Evolutionary conservation across 2,797 vertebrate species (phyloP), one percentile per base, ranked within the genome.

Genomic region (Natrix natrix): DNA sequence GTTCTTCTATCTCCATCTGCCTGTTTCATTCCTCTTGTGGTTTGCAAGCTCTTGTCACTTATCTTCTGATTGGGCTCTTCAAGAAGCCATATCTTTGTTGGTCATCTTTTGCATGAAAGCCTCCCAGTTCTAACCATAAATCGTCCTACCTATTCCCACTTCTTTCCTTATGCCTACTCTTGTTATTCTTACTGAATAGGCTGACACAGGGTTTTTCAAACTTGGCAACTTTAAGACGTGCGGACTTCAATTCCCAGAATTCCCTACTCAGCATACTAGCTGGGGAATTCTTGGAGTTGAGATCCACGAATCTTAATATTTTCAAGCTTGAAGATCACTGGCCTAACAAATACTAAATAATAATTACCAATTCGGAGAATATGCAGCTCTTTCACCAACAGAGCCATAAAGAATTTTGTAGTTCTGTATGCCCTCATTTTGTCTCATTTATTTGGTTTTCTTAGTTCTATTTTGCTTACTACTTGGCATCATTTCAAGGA

Each of bases 21-120:
- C 60, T 90, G 92, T 95, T 95, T 93, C 95, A 93, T 92, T 94
- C 63, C 96, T 90, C 86, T 95, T 91, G 90, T 93, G 93, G 66
- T 86, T 92, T 95, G 94, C 20, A 91, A 96, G 93, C 92, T 94
- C 94, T 95, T 93, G 93, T 91, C 94, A 91, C 91, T 92, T 93
- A 92, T 95, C 88, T 95, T 90, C 87, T 95, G 91, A 48, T 95
- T 86, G 61, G 26, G 92, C 94, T n/a, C 52, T 94, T 28, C 92
- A 57, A n/a, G 78, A 24, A n/a, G 56, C 55, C n/a, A 2, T 87
- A 32, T 94, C 55, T 94, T 92, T 95, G 89, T 94, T 91, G 94
- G 78, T 94, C 86, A 93, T 1, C 20, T 93, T 60, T 95, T 94
- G 83, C 91, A 86, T 88, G 74, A 89, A 93, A 54, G 48, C 93